Percentiles rank a stretch among this genome's conserved stretches.
phyloP scores from a whole-genome alignment of 1,140 invertebrate species.

The Centruroides sculpturatus region DNA sequence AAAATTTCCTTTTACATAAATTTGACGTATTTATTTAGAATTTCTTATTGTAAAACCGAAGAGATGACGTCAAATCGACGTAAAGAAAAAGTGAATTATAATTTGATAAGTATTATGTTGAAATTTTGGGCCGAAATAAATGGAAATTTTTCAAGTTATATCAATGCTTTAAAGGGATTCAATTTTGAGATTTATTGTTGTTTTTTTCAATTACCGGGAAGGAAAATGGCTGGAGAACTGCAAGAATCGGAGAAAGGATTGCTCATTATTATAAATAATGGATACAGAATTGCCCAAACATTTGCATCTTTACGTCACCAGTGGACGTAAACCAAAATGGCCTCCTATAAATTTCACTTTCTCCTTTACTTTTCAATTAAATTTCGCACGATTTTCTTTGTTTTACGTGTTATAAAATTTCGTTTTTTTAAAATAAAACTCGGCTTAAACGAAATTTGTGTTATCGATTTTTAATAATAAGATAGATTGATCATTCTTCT shows the following conservation, averaged over 20 bases:
- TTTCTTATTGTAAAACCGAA: too few relatives aligned
- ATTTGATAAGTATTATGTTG: too few relatives aligned
- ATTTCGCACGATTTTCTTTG: not conserved
- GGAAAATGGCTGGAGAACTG: conserved; percentile 54
- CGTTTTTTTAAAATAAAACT: not conserved
- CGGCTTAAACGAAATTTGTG: not conserved
- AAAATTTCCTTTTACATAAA: too few relatives aligned
- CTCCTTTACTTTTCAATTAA: conserved; percentile 39
- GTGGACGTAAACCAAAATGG: conserved; percentile 87
- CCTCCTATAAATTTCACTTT: conserved; percentile 47
- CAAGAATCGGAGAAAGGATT: conserved; percentile 16
- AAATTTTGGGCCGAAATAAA: too few relatives aligned
- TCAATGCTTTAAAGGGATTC: too few relatives aligned
- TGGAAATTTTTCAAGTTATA: too few relatives aligned
- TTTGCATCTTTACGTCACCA: conserved; percentile 80
- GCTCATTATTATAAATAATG: conserved; percentile 58
- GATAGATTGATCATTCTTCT: too few relatives aligned
- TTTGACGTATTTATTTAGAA: too few relatives aligned
- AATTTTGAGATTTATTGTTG: not conserved
- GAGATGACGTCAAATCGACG: too few relatives aligned
- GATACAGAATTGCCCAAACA: conserved; percentile 74
- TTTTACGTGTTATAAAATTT: not conserved
- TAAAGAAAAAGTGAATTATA: too few relatives aligned
- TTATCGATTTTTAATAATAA: too few relatives aligned
- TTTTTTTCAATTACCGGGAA: conserved; percentile 40